phyloP scores from a whole-genome alignment of 2,113 vertebrate genomes.

The Propithecus coquereli region DNA sequence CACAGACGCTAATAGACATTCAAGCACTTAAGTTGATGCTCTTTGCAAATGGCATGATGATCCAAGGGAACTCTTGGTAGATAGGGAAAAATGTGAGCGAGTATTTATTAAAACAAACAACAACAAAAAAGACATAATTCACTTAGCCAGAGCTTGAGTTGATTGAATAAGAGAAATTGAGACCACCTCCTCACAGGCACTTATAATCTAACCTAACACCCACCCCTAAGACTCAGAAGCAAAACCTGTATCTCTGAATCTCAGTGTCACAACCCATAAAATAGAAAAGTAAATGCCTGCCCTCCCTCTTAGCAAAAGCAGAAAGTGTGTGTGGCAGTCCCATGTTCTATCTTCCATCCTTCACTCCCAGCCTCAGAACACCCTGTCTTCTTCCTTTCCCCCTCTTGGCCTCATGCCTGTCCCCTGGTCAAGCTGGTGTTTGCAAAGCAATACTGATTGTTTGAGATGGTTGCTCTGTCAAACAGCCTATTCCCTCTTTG shows the following conservation, averaged over 20 bases:
- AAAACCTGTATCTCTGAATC: neutral
- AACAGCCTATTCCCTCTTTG: neutral
- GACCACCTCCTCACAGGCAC: neutral
- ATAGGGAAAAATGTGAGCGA: neutral
- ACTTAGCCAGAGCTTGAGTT: neutral
- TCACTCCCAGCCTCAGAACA: neutral
- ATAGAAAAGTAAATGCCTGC: neutral
- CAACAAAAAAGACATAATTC: neutral
- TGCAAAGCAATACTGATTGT: neutral
- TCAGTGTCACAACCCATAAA: neutral
- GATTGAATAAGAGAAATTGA: neutral
- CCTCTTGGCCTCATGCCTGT: neutral
- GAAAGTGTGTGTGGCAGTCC: neutral
- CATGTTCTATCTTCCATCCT: neutral
- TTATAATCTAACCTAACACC: neutral
- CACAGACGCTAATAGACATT: neutral
- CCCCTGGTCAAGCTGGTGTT: neutral
- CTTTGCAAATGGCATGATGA: neutral
- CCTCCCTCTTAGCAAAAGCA: neutral
- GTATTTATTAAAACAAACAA: neutral
- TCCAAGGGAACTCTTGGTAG: neutral
- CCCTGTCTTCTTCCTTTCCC: neutral
- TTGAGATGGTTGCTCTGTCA: neutral
- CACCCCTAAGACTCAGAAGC: neutral
- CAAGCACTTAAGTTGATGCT: neutral